Conservation (phyloP, 2,797 vertebrate species). For the Pipistrellus kuhlii region DNA sequence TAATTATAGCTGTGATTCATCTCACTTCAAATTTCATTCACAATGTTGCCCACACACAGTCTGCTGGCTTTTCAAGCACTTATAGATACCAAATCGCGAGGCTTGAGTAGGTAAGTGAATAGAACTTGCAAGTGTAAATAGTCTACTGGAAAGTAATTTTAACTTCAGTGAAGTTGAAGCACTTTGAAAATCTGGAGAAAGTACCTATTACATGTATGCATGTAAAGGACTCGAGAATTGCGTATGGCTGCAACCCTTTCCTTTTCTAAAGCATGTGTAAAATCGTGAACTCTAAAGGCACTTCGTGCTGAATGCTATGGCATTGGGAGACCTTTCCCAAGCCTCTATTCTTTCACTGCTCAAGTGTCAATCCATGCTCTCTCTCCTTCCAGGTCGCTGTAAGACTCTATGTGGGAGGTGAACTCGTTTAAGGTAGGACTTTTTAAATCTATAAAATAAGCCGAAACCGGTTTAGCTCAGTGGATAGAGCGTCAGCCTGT, state of each 20-base stretch:
- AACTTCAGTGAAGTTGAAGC: slow-evolving; percentile 74
- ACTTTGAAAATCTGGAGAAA: slow-evolving; percentile 58
- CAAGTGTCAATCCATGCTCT: slow-evolving; percentile 70
- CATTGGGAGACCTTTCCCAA: slow-evolving; percentile 70
- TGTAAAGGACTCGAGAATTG: slow-evolving; percentile 53
- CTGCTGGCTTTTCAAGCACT: slow-evolving; percentile 76
- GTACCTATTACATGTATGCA: slow-evolving; percentile 45
- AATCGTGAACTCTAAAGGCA: slow-evolving; percentile 64
- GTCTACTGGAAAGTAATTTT: slow-evolving; percentile 69
- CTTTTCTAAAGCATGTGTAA: slow-evolving; percentile 52
- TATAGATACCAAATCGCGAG: slow-evolving; percentile 69
- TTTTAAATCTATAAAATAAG: slow-evolving; percentile 10
- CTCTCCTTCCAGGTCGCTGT: slow-evolving; percentile 61
- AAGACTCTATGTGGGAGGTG: slow-evolving; percentile 66
- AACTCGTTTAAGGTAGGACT: slow-evolving; percentile 57
- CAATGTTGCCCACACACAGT: slow-evolving; percentile 81
- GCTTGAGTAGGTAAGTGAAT: slow-evolving; percentile 69
- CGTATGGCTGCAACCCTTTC: slow-evolving; percentile 16
- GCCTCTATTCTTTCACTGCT: slow-evolving; percentile 69
- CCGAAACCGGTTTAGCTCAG: too few relatives aligned
- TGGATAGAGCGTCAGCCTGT: too few relatives aligned
- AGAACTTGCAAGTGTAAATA: slow-evolving; percentile 67
- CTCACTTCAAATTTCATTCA: slow-evolving; percentile 82
- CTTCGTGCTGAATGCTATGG: slow-evolving; percentile 48
- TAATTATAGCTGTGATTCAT: slow-evolving; percentile 79